A percentile compares a stretch with the other conserved stretches of the same genome.
Conservation (phyloP, 2,113 vertebrate species). For the crab-eating macaque (Macaca fascicularis) region DNA sequence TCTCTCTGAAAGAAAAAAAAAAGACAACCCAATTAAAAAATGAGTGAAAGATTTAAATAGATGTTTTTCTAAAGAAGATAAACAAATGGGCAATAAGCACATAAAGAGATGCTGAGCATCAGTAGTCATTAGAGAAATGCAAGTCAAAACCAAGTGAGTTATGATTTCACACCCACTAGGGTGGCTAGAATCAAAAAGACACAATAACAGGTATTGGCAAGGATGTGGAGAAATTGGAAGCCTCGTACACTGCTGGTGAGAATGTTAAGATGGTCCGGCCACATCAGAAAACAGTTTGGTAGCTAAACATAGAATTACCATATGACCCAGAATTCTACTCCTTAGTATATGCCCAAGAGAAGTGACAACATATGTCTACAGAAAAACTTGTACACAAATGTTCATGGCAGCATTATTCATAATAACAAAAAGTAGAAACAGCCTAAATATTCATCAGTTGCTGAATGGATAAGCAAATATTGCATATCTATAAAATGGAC, state of each 20-base stretch:
- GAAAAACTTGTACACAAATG: neutral
- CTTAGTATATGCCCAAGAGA: neutral
- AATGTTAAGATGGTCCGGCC: neutral
- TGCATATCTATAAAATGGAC: neutral
- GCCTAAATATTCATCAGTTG: neutral
- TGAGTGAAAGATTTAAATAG: neutral
- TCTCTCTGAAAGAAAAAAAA: neutral
- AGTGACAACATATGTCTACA: neutral
- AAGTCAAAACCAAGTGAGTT: conserved; percentile 10
- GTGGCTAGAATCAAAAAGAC: neutral
- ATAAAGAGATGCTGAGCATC: neutral
- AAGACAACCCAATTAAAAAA: neutral
- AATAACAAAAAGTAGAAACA: neutral
- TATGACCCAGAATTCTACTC: neutral
- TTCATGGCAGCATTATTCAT: neutral
- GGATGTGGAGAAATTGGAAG: neutral
- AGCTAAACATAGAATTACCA: neutral
- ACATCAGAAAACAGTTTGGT: neutral
- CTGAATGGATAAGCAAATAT: neutral
- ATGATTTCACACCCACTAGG: neutral
- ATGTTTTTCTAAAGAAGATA: neutral
- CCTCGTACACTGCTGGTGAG: neutral
- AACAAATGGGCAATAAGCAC: neutral
- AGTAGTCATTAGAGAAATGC: neutral
- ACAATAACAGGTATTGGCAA: neutral